Evolutionary conservation across 1,140 invertebrate genomes (phyloP), one percentile per base, ranked within the genome.

Genomic region (Drosophila sulfurigaster): DNA sequence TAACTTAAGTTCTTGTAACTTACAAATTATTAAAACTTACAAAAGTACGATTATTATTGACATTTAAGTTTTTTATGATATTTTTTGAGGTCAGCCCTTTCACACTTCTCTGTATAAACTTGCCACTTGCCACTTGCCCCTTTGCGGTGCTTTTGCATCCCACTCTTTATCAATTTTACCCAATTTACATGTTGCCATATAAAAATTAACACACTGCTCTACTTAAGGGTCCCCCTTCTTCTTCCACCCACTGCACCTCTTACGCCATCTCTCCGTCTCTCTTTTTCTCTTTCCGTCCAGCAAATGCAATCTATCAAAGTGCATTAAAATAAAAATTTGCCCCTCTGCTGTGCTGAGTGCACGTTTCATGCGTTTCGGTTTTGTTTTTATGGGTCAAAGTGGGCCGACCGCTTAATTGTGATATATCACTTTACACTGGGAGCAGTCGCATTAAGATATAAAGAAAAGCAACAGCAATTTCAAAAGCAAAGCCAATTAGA

Each of bases 301-400:
- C 85, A 82, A 82, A 87, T 87, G 79, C 79, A 87, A 86, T 86
- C 82, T 86, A 86, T 86, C 82, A 86, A 82, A 86, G 81, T 86
- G 82, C 79, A 86, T 86, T 86, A 86, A 79, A 83, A 76, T 65
- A 70, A 62, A 64, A 56, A 15, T 30, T 56, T 58, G 49, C 38
- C 56, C 57, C 56, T 38, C 38, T 46, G 45, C 52, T 30, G 16
- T 15, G 45, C 41, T 28, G 64, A 48, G 35, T 54, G 65, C 72
- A 57, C 30, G 49, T 65, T 58, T 48, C 70, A 15, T 51, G 16
- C 57, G 16, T 60, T 54, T 65, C 78, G 48, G 59, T 62, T 54
- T 38, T 57, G 49, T 72, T 83, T 83, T 85, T 78, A 68, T 88
- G 71, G 83, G 85, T 88, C 83, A 88, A 67, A 83, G 77, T 78